Conservation (phyloP, 2,113 vertebrate species). For the Cyanoderma ruficeps region DNA sequence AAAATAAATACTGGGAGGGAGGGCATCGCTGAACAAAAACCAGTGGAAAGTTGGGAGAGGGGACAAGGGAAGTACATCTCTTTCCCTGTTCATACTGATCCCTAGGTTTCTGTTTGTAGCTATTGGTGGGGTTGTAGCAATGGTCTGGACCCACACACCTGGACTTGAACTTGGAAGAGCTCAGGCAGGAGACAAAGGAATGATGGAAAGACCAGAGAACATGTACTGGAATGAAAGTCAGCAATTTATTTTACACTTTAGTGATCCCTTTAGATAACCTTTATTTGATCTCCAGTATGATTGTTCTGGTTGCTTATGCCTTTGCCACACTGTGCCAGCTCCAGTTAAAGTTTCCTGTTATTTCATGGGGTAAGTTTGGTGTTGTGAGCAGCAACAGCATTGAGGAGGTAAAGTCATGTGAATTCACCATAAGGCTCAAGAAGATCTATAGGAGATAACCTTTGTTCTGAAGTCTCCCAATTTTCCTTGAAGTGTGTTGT, state of each 20-base stretch:
- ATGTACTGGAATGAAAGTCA: neutral
- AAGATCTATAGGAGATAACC: fast-evolving
- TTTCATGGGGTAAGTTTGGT: neutral
- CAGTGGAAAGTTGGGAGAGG: neutral
- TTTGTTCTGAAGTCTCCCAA: neutral
- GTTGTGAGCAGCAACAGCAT: neutral
- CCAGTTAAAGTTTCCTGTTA: neutral
- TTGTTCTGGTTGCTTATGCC: neutral
- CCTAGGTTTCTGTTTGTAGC: neutral
- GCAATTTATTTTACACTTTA: neutral
- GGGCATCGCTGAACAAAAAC: neutral
- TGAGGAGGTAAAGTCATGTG: neutral
- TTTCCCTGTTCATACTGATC: neutral
- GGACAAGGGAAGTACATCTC: fast-evolving
- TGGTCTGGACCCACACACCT: neutral
- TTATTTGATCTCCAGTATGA: neutral
- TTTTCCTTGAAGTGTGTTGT: neutral
- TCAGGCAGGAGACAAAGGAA: neutral
- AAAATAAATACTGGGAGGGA: neutral
- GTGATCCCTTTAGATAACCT: neutral
- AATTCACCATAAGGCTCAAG: fast-evolving
- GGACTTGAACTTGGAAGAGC: neutral
- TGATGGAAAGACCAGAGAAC: neutral
- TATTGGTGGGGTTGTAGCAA: fast-evolving
- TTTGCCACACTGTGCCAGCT: neutral